Evolutionary conservation across 2,797 vertebrate species (phyloP), one percentile per base, ranked within the genome.

Genomic region (Mycteria americana): DNA sequence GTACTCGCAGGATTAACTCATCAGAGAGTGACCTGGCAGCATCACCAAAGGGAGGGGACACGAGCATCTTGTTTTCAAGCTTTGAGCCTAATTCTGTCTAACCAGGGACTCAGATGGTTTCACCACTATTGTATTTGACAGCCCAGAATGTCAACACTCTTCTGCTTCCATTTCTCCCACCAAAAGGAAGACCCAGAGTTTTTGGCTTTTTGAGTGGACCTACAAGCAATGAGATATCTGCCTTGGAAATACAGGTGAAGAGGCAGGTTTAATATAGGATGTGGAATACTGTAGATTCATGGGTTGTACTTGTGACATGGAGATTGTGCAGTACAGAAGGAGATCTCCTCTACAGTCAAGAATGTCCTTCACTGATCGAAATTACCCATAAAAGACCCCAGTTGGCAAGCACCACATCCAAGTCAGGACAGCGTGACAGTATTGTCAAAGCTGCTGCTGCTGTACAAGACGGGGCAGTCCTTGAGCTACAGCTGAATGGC

Each of bases 381-480:
- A 73, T 43, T 57, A 62, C 14, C 8, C 35, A 18, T 2, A 54
- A 37, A 76, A 72, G 13, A 51, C 37, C 27, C n/a, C 37, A 70
- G 1, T 0, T 13, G 62, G 39, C 13, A 85, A 88, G 24, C 7
- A 91, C 31, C 23, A 13, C 10, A 6, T 28, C 74, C 68, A 68
- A 75, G 25, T 6, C 46, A 53, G 25, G 39, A 73, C 27, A 56
- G 12, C 0, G 0, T 23, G 45, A 77, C 22, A 16, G 13, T 22
- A 12, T n/a, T 63, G 43, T n/a, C 78, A 87, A 77, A 87, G 60
- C 59, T 57, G 31, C 65, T 78, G 60, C 27, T 80, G 45, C 41
- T 48, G 4, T 5, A 10, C 11, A 35, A 17, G 16, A 62, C 0
- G 0, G 9, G 22, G 14, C 30, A 70, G 60, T 33, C 17, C n/a